Evolutionary conservation across 2,797 vertebrate species (phyloP).

Genomic region (Hoplostethus atlanticus): DNA sequence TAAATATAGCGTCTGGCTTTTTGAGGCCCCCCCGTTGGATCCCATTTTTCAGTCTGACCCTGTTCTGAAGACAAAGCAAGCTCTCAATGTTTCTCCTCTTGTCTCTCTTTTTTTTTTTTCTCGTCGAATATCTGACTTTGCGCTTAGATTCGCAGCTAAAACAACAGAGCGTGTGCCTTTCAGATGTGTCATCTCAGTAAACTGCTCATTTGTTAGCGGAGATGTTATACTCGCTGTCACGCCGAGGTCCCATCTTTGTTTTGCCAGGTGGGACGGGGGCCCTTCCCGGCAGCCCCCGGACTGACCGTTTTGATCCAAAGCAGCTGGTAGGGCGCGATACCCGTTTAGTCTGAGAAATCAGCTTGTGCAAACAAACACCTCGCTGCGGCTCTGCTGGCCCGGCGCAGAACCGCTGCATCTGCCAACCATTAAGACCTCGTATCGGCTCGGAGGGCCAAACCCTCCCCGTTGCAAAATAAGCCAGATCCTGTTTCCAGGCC

Average conservation of each 20-base stretch:
- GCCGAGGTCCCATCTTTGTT: slow-evolving; percentile 87
- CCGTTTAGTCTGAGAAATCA: slow-evolving; percentile 92
- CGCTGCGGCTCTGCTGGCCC: slow-evolving; percentile 73
- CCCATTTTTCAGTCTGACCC: slow-evolving; percentile 78
- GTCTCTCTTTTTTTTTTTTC: slow-evolving; percentile 27
- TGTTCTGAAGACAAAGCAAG: slow-evolving; percentile 65
- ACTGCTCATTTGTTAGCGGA: slow-evolving; percentile 82
- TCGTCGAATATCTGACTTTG: neutral
- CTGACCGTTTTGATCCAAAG: slow-evolving; percentile 88
- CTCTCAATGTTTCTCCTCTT: slow-evolving; percentile 35
- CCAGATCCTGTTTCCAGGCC: slow-evolving; percentile 86
- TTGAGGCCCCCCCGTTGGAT: slow-evolving; percentile 47
- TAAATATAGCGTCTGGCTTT: slow-evolving; percentile 77
- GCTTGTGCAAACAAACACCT: slow-evolving; percentile 96
- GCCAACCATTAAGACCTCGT: slow-evolving; percentile 90
- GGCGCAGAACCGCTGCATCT: slow-evolving; percentile 85
- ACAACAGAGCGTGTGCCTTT: slow-evolving; percentile 57
- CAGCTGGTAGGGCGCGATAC: slow-evolving; percentile 91
- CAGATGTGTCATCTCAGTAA: slow-evolving; percentile 78
- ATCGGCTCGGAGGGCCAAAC: slow-evolving; percentile 80
- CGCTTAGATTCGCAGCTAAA: slow-evolving; percentile 63
- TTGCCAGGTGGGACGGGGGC: slow-evolving; percentile 90
- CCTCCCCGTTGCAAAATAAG: slow-evolving; percentile 72
- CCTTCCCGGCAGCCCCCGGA: slow-evolving; percentile 32
- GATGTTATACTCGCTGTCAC: slow-evolving; percentile 84